These are phyloP conservation scores for Pantelozetes paolii DNA, from an alignment of 2,888 invertebrate species.

Conservation along the genomic window DNA sequence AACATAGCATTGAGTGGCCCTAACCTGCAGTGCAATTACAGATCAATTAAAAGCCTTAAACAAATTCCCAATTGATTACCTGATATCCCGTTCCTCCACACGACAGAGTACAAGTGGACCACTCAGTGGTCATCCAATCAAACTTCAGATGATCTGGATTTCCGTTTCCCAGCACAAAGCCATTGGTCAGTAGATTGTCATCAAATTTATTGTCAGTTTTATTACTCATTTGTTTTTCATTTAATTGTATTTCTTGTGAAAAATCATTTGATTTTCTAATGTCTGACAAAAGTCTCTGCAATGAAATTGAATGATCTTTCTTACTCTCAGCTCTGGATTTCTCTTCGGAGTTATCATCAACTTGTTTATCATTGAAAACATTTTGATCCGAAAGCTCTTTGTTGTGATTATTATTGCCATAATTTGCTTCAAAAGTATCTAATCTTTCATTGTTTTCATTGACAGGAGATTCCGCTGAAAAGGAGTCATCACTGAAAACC, in stretches of 20 bases:
- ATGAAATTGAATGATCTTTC: background rate
- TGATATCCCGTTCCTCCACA: conserved; percentile 72
- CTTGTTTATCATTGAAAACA: background rate
- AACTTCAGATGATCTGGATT: conserved; percentile 60
- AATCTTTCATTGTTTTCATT: background rate
- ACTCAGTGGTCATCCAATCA: conserved; percentile 74
- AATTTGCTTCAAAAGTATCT: conserved; percentile 25
- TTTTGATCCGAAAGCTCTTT: background rate
- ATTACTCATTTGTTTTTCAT: conserved; percentile 44
- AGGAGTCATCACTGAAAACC: background rate
- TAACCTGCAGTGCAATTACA: conserved; percentile 56
- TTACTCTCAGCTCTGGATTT: background rate
- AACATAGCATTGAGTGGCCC: conserved; percentile 69
- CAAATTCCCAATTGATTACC: conserved; percentile 52
- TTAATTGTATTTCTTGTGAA: background rate
- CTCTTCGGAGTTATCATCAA: background rate
- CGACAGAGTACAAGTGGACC: conserved; percentile 78
- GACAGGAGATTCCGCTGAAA: conserved; percentile 21
- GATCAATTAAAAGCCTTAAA: conserved; percentile 18
- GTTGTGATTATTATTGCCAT: background rate
- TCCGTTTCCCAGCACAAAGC: conserved; percentile 54
- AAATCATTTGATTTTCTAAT: background rate
- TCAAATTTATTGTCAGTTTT: conserved; percentile 49
- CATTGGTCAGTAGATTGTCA: conserved; percentile 50
- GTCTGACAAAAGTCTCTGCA: background rate